Percentiles rank a stretch among this genome's conserved stretches.
Evolutionary conservation across 2,888 invertebrate genomes (phyloP).

Genomic region (Sesamia inferens): DNA sequence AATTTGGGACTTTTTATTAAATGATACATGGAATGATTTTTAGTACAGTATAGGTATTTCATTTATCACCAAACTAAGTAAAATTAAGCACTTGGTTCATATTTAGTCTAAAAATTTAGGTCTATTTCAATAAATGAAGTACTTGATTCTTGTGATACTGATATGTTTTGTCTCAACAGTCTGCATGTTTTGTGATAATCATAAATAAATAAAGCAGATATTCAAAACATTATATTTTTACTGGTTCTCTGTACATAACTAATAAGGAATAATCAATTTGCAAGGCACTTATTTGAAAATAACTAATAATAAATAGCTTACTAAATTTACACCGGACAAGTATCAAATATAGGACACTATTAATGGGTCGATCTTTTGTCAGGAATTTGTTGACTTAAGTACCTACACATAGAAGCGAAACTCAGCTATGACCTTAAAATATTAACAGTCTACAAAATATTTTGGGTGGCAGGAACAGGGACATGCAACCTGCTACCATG

Average conservation of each 20-base stretch:
- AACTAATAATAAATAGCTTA: conserved; percentile 5
- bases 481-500: neutral
- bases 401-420: neutral
- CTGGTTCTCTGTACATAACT: conserved; percentile 30
- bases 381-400: neutral
- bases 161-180: conserved; percentile 16
- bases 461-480: neutral
- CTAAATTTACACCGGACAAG: neutral
- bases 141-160: conserved; percentile 1
- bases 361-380: neutral
- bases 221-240: conserved; percentile 6
- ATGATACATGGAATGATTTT: conserved; percentile 16
- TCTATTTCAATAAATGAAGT: conserved; percentile 14
- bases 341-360: neutral
- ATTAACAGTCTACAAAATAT: neutral
- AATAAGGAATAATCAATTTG: neutral
- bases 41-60: conserved; percentile 25
- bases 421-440: neutral
- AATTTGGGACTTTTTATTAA: conserved; percentile 34
- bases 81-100: conserved; percentile 6
- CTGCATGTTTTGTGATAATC: conserved; percentile 13
- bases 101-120: conserved; percentile 14
- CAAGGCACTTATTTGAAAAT: neutral
- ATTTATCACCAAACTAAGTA: conserved; percentile 12
- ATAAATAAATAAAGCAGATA: conserved; percentile 16